Base-by-base conservation (phyloP, 2,797 vertebrate species). In the Cyprinella venusta region DNA sequence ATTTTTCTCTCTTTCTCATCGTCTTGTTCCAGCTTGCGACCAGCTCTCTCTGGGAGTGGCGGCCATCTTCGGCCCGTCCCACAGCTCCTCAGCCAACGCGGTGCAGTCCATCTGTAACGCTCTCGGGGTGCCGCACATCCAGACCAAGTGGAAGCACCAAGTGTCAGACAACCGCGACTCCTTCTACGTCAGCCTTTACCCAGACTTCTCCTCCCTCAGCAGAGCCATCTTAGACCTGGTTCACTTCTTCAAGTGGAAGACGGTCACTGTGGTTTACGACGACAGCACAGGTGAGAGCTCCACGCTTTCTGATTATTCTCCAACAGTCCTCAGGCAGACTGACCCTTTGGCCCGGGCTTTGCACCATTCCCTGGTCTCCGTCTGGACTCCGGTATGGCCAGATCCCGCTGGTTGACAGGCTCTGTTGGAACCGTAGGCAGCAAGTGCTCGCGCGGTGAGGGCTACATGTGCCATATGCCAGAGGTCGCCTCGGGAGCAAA, bases 191-290 rank as follows among this genome's bases (percentile, higher is more conserved):
- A 99, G 97, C 90, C 96, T 99, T 68, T 99, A 96, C 80, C 98
- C 98, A 8, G 98, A 99, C 91, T 99, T 99, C 94, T 98, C 98
- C 68, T 99, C 98, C 4, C 96, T 99, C 89, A 99, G 98, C 91
- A 95, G 97, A 80, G 97, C 98, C 89, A 98, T 99, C 89, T 94
- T 99, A 89, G 98, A 99, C 92, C 93, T 99, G 93, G 98, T 99
- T 77, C 97, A 99, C 90, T 99, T 99, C 93, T 99, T 99, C 95
- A 99, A 98, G 93, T 99, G 98, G 98, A 99, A 98, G 95, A 99
- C 97, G 0, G 97, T 99, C 85, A 99, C 98, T 0, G 96, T 99
- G 88, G 98, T 98, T 76, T 99, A 99, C 21, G 98, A 99, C 86
- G 98, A 99, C 95, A 99, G 97, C 93, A 99, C 97, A 74, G 98